Base-by-base conservation (phyloP, 2,888 invertebrate species). In the Xestia ashworthii region DNA sequence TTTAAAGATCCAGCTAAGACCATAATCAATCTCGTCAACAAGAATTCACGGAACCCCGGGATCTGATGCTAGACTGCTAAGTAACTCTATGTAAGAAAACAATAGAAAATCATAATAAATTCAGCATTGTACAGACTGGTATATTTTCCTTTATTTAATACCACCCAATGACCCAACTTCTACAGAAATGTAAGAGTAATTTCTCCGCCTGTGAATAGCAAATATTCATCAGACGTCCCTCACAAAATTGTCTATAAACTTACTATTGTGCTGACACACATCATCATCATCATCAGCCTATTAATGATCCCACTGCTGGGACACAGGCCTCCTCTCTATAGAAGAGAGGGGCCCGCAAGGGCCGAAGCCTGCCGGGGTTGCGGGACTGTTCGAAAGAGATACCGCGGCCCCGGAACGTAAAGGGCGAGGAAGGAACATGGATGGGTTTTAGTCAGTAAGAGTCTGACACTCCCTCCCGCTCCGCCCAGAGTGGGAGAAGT, bases 21-120 rank as follows among this genome's bases (percentile, higher is more conserved):
- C 19, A 25, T 76, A 53, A 38, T 6, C 16, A 62, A 70, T 62
- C 19, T 44, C 32, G 16, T 46, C 25, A 41, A 14, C 19, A 64
- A 62, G 8, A 74, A 41, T 74, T 32, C 8, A 25, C 16, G 25
- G 8, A 65, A 65, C 44, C 14, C n/a, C 6, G n/a, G 6, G 22
- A 48, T 55, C 46, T 48, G 3, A 32, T 32, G 32, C 32, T 32
- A 32, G 32, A 48, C 12, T 60, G 41, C 22, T 38, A 62, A 38
- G 38, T 62, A 38, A 38, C 22, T 22, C 38, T 62, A 19, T 41
- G n/a, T 5, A 8, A n/a, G 8, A 65, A 65, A 65, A 14, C n/a
- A 64, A 6, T 64, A 41, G 14, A 14, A 64, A 44, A 64, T n/a
- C n/a, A 44, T 9, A 22, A 66, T 76, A 12, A 50, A n/a, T 76